Base-by-base conservation (phyloP, 2,888 invertebrate genomes). In the Lasiommata megera region DNA sequence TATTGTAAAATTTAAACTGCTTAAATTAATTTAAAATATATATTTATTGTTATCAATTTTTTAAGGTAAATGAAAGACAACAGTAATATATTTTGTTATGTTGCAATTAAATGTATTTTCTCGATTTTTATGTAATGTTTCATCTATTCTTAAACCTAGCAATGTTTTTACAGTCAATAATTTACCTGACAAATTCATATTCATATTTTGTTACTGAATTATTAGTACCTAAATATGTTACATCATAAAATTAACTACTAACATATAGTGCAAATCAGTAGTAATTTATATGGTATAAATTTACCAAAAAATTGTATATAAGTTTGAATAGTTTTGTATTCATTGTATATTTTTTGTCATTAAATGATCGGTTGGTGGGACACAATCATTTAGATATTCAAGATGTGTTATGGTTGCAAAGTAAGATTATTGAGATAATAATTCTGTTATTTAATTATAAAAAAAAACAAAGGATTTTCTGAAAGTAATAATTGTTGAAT, bases 291-390 rank as follows among this genome's bases (percentile, higher is more conserved):
- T 68, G 68, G 67, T 71, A 67, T 70, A 67, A 60, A 58, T 61
- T 61, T 69, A 70, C 68, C 67, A 67, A 68, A 68, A 66, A 65
- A 60, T 70, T 73, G 70, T 72, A 73, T 68, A 72, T 73, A 73
- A 62, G 65, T 68, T 70, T 67, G 52, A 53, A 54, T 58, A 56
- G 44, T 58, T 54, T 55, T 47, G 36, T 54, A 54, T 54, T 48
- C 34, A 36, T 36, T 52, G 52, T 37, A 52, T 52, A 52, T 16
- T 53, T 53, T 40, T n/a, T 43, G 36, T 59, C 50, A 57, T 55
- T 67, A 66, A 66, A 64, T 64, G 23, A 58, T 58, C 51, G 55
- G 50, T 59, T 43, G 54, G 50, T 28, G 54, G 52, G 55, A 61
- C 52, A 54, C 53, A 44, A 59, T 41, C 50, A 43, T 41, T 43